Percentiles rank a stretch among this genome's conserved stretches.
Conservation (phyloP, 2,888 invertebrate genomes). For the Callyntrura guangdongensis region DNA sequence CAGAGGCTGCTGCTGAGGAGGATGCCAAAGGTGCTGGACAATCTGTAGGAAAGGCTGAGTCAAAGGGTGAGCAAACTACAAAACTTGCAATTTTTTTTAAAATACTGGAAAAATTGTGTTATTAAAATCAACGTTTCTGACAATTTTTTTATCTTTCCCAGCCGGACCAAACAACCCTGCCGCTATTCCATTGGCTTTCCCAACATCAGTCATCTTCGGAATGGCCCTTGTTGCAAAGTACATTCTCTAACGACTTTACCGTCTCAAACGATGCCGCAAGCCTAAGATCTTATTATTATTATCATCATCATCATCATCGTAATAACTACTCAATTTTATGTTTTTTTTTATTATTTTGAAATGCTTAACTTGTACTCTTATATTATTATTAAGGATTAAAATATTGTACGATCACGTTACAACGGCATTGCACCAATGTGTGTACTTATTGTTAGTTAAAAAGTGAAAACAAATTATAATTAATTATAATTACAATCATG, state of each 20-base stretch:
- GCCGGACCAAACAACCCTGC: constrained; percentile 70
- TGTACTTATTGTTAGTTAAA: not conserved
- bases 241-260: constrained; percentile 47
- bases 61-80: constrained; percentile 67
- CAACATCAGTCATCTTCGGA: constrained; percentile 65
- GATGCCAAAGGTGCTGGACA: constrained; percentile 78
- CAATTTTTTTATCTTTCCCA: constrained; percentile 17
- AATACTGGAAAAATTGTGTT: too few species aligned
- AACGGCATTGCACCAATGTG: too few species aligned
- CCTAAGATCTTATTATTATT: constrained; percentile 37
- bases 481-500: too few species aligned
- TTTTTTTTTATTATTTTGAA: constrained; percentile 19
- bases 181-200: constrained; percentile 64
- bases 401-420: not conserved
- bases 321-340: constrained; percentile 13
- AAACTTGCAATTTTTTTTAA: too few species aligned
- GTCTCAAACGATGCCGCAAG: not conserved
- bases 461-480: not conserved
- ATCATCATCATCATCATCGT: too few species aligned
- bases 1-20: constrained; percentile 78
- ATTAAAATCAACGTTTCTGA: not conserved
- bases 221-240: constrained; percentile 70
- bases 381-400: constrained; percentile 2
- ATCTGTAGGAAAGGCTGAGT: constrained; percentile 75
- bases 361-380: constrained; percentile 40